phyloP scores from a whole-genome alignment of 1,140 invertebrate genomes.

The Leptopilina boulardi region DNA sequence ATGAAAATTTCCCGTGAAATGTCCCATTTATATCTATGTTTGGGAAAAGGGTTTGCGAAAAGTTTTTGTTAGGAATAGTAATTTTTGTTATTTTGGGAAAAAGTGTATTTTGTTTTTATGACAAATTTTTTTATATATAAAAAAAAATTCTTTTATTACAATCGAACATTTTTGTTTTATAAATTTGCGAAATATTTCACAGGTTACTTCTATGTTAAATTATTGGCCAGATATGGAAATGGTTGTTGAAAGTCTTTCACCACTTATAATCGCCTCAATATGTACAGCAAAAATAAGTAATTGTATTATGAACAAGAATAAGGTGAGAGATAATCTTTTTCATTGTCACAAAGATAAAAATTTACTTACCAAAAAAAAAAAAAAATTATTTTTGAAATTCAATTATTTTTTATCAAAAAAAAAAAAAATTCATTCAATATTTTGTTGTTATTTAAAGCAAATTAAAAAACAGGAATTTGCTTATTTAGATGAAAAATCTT shows the following conservation, averaged over 20 bases:
- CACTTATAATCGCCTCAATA: neutral
- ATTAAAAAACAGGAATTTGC: too few species aligned
- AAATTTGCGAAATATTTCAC: neutral
- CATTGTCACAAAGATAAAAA: neutral
- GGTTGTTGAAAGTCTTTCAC: neutral
- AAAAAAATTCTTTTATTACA: too few species aligned
- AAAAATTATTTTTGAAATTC: neutral
- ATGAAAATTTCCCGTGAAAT: too few species aligned
- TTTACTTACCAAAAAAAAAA: neutral
- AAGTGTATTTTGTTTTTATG: too few species aligned
- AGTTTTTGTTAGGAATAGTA: too few species aligned
- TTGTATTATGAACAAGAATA: neutral
- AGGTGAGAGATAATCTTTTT: neutral
- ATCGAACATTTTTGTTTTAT: neutral
- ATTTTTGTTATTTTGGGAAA: too few species aligned
- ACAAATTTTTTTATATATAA: too few species aligned
- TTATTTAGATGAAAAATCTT: neutral
- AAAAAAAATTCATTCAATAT: too few species aligned
- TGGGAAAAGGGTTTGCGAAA: too few species aligned
- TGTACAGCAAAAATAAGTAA: neutral
- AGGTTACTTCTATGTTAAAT: constrained; percentile 17
- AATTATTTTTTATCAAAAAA: too few species aligned
- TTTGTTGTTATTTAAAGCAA: too few species aligned
- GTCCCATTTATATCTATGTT: too few species aligned
- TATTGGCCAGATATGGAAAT: constrained; percentile 24